These are phyloP conservation scores for Harpalus rufipes DNA, from an alignment of 2,888 invertebrate species.

Conservation along the genomic window DNA sequence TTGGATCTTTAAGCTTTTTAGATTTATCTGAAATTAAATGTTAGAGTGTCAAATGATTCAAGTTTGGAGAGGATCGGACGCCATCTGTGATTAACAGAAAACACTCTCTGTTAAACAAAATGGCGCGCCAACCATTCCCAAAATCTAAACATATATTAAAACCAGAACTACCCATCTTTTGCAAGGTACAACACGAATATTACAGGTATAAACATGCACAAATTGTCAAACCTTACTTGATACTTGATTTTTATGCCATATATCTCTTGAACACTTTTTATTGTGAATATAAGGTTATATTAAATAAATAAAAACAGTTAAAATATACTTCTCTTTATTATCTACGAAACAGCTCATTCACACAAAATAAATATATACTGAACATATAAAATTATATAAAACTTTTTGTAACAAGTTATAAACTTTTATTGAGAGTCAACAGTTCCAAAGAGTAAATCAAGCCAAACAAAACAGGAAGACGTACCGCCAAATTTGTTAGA, in stretches of 20 bases:
- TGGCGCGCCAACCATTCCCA: no score
- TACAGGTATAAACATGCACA: no score
- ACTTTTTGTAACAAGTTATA: constrained; percentile 61
- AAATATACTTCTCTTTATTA: constrained; percentile 64
- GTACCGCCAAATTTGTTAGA: neutral
- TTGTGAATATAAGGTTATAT: neutral
- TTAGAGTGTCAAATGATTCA: neutral
- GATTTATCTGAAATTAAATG: constrained; percentile 72
- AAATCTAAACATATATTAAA: no score
- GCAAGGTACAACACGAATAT: no score
- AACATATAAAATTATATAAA: constrained; percentile 66
- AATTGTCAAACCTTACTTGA: no score
- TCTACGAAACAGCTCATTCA: constrained; percentile 63
- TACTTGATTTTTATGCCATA: neutral
- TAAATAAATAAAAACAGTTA: constrained; percentile 15
- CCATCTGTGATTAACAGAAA: no score
- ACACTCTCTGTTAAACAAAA: no score
- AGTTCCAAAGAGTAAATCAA: neutral
- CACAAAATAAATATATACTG: constrained; percentile 64
- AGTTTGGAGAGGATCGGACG: no score
- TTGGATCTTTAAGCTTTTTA: constrained; percentile 73
- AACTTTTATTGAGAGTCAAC: constrained; percentile 42
- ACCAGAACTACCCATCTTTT: no score
- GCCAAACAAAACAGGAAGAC: constrained; percentile 3
- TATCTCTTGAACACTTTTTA: neutral